Conservation (phyloP, 2,888 invertebrate species). For the Dicyrtomina minuta region DNA sequence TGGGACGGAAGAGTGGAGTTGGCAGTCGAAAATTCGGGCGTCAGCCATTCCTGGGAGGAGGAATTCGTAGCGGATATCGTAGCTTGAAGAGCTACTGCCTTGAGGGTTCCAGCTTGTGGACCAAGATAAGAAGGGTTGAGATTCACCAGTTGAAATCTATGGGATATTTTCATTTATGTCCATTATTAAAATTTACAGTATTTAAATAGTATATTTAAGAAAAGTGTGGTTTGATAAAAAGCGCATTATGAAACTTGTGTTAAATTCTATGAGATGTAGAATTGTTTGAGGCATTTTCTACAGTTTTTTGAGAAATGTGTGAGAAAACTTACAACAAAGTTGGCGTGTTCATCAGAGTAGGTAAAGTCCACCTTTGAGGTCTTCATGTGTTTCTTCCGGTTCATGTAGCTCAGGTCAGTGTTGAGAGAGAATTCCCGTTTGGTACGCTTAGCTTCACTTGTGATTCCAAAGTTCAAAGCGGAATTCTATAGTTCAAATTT, state of each 20-base stretch:
- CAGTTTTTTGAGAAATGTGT: too few species aligned
- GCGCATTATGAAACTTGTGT: too few species aligned
- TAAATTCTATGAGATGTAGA: too few species aligned
- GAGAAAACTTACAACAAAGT: conserved; percentile 16
- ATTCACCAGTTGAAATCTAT: conserved; percentile 34
- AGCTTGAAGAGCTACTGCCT: conserved; percentile 24
- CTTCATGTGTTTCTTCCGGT: conserved; percentile 12
- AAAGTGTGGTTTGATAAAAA: too few species aligned
- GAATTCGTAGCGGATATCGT: conserved; percentile 42
- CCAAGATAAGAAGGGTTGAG: conserved; percentile 35
- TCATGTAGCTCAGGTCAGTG: conserved; percentile 3
- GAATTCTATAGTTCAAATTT: neutral
- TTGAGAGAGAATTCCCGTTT: neutral
- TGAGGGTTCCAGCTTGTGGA: conserved; percentile 28
- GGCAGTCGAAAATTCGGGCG: conserved; percentile 41
- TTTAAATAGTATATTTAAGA: too few species aligned
- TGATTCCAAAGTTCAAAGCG: conserved; percentile 6
- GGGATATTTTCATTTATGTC: too few species aligned
- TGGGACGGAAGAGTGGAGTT: conserved; percentile 39
- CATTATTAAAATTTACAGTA: neutral
- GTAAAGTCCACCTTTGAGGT: conserved; percentile 14
- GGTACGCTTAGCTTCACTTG: neutral
- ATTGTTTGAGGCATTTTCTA: too few species aligned
- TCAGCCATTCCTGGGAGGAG: conserved; percentile 50
- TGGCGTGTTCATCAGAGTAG: conserved; percentile 8